Evolutionary conservation across 2,888 invertebrate genomes (phyloP).

Genomic region (Horisme vitalbata): DNA sequence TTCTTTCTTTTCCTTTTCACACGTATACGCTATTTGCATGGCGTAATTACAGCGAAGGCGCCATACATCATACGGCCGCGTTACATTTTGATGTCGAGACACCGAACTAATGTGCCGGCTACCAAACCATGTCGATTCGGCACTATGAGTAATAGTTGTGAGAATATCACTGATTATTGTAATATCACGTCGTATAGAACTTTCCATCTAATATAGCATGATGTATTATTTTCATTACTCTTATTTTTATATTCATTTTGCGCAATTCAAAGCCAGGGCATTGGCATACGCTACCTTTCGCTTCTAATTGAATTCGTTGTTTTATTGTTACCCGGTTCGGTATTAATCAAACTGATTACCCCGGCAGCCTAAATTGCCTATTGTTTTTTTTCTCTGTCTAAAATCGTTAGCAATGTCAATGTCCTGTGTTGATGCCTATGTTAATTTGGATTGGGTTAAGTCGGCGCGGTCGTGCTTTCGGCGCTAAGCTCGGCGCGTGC

Average conservation of each 20-base stretch:
- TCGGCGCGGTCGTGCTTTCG: conserved; percentile 46
- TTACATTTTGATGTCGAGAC: conserved; percentile 76
- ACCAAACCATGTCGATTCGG: conserved; percentile 69
- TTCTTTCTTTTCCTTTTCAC: conserved; percentile 79
- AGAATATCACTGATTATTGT: conserved; percentile 76
- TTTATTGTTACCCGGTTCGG: conserved; percentile 78
- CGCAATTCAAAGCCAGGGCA: conserved; percentile 92
- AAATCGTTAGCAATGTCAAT: conserved; percentile 84
- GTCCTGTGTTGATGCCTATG: conserved; percentile 84
- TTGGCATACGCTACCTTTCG: conserved; percentile 88
- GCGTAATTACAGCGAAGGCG: conserved; percentile 74
- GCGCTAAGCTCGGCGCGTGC: conserved; percentile 53
- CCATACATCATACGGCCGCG: conserved; percentile 70
- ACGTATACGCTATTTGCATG: conserved; percentile 80
- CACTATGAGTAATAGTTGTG: conserved; percentile 71
- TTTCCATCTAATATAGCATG: conserved; percentile 81
- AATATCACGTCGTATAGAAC: conserved; percentile 71
- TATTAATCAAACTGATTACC: conserved; percentile 82
- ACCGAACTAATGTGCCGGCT: conserved; percentile 60
- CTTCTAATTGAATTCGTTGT: conserved; percentile 79
- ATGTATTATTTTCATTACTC: conserved; percentile 79
- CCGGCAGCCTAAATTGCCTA: conserved; percentile 78
- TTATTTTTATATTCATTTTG: conserved; percentile 77
- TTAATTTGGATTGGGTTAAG: conserved; percentile 64
- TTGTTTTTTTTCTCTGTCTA: conserved; percentile 74